Base-by-base conservation (phyloP, 1,140 invertebrate species). In the Paralvinella palmiformis region DNA sequence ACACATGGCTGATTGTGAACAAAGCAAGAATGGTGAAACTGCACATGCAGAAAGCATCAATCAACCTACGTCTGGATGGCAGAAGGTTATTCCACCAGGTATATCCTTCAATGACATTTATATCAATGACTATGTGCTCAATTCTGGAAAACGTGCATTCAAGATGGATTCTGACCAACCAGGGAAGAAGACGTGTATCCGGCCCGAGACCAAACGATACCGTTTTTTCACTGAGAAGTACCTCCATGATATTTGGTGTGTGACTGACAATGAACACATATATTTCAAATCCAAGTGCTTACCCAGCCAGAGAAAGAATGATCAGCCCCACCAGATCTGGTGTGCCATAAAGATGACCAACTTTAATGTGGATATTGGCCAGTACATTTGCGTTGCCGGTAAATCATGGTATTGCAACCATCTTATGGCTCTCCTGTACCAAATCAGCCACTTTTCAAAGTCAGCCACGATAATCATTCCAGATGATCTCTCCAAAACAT, bases 401-500 rank as follows among this genome's bases (percentile, higher is more conserved):
- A 52, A 52, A 52, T 52, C 48, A n/a, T 22, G 17, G 17, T 52
- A 52, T 52, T 52, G 48, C 48, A 52, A 52, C 48, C 48, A 52
- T 52, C 4, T 52, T 2, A n/a, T 52, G 48, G 48, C 48, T 2
- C 17, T 52, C 17, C 17, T 52, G 17, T 52, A 52, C 48, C 48
- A 52, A 52, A 52, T 52, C 48, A 52, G 48, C 48, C 48, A 52
- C 15, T 52, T 52, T 52, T 52, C 48, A 52, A 50, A 50, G 45
- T 50, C 45, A 15, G 45, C 45, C 45, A 50, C 45, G 45, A 6
- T 29, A 52, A 52, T 52, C 3, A 52, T 52, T 52, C 48, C 48
- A 52, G 48, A 52, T 52, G 48, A 52, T 15, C 48, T 52, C n/a
- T 52, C 48, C 48, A 52, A 52, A 52, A 52, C 48, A 4, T 52